Evolutionary conservation across 2,797 vertebrate species (phyloP).

Genomic region (Australoheros facetus): DNA sequence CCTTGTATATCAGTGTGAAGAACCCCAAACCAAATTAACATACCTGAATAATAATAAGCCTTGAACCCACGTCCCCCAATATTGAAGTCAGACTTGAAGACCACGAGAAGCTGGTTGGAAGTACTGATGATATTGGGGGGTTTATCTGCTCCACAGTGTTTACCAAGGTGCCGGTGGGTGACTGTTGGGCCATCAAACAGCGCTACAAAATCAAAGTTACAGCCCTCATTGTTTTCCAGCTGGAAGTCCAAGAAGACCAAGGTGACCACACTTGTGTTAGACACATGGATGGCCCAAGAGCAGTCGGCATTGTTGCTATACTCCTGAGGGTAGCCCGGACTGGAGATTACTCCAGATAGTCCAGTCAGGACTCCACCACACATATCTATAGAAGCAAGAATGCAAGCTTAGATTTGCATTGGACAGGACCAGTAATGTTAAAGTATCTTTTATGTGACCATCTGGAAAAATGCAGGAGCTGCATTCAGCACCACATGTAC

Average conservation of each 20-base stretch:
- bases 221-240: slow-evolving; percentile 91
- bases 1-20: not conserved
- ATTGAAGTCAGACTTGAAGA: slow-evolving; percentile 98
- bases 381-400: slow-evolving; percentile 80
- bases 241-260: slow-evolving; percentile 94
- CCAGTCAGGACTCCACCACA: slow-evolving; percentile 93
- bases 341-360: slow-evolving; percentile 92
- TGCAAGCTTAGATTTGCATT: not conserved
- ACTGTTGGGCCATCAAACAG: slow-evolving; percentile 88
- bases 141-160: slow-evolving; percentile 85
- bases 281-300: slow-evolving; percentile 88
- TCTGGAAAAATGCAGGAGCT: too few species aligned
- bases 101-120: slow-evolving; percentile 85
- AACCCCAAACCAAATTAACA: not conserved
- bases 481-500: not conserved
- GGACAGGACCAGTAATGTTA: not conserved
- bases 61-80: slow-evolving; percentile 96
- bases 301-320: slow-evolving; percentile 95
- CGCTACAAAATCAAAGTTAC: slow-evolving; percentile 93
- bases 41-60: slow-evolving; percentile 94
- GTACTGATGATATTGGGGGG: slow-evolving; percentile 86
- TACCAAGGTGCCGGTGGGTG: slow-evolving; percentile 80
- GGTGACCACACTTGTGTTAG: slow-evolving; percentile 80
- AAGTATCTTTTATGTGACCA: not conserved
- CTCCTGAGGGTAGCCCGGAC: slow-evolving; percentile 91